These are phyloP conservation scores for Disparrhopalites patrizii DNA, from an alignment of 2,888 invertebrate species.

Conservation along the genomic window DNA sequence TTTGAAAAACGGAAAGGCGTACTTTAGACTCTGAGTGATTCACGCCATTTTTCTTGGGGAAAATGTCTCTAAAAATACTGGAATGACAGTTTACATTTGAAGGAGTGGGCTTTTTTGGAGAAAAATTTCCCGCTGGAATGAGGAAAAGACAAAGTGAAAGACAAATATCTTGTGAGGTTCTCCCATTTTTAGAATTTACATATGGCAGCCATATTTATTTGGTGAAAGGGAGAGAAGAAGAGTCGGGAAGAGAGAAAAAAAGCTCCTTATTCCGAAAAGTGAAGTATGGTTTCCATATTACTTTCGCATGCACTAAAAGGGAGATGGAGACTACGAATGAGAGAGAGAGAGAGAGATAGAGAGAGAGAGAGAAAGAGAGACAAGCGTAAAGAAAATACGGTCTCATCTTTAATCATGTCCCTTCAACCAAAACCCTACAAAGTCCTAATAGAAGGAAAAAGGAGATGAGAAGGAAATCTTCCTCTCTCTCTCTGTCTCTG, in stretches of 20 bases:
- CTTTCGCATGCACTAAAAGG: no score
- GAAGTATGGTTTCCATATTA: constrained; percentile 20
- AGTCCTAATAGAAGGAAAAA: not conserved
- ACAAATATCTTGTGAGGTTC: not conserved
- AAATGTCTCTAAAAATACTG: not conserved
- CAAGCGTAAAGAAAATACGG: constrained; percentile 12
- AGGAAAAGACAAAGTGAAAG: not conserved
- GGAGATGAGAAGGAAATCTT: not conserved
- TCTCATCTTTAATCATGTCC: constrained; percentile 8
- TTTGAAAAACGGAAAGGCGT: not conserved
- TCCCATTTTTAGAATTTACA: constrained; percentile 23
- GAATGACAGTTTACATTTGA: not conserved
- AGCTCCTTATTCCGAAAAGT: not conserved
- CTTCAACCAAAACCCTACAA: constrained; percentile 14
- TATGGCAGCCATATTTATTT: constrained; percentile 24
- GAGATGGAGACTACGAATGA: not conserved
- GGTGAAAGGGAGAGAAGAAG: not conserved
- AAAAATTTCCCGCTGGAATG: not conserved
- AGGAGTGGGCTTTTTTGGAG: not conserved
- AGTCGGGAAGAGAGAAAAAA: not conserved
- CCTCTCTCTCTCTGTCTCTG: not conserved
- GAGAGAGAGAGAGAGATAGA: not conserved
- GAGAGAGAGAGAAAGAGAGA: not conserved
- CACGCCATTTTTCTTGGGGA: not conserved
- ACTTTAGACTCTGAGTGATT: not conserved